Evolutionary conservation across 2,113 vertebrate species (phyloP).

Genomic region (Marmota flaviventris): DNA sequence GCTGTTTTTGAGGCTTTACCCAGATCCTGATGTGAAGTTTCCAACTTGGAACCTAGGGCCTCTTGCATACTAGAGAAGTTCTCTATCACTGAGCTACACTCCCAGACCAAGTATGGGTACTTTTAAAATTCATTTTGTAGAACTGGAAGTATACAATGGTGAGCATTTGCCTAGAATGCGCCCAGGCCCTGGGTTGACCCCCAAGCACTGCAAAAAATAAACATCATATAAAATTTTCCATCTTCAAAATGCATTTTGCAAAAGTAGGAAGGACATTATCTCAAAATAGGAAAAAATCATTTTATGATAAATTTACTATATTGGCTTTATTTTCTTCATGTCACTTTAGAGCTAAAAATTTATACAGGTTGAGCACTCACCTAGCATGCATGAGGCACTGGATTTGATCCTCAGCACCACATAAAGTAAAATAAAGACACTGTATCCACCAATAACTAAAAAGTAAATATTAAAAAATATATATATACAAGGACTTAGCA

Average conservation of each 20-base stretch:
- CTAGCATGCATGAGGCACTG: too few relatives aligned
- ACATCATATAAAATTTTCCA: too few relatives aligned
- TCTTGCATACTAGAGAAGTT: too few relatives aligned
- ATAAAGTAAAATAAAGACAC: too few relatives aligned
- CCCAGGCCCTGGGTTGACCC: too few relatives aligned
- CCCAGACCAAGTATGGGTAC: neutral
- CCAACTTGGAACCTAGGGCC: neutral
- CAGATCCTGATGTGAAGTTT: neutral
- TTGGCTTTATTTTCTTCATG: constrained; percentile 49
- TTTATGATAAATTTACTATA: constrained; percentile 33
- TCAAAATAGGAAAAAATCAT: constrained; percentile 47
- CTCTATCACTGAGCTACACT: too few relatives aligned
- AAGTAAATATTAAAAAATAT: too few relatives aligned
- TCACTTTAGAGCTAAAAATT: constrained; percentile 55
- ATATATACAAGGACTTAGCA: neutral
- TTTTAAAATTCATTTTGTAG: constrained; percentile 19
- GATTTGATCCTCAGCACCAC: too few relatives aligned
- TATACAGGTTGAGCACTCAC: neutral
- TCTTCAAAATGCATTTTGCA: constrained; percentile 48
- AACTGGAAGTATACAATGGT: too few relatives aligned
- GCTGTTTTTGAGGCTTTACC: constrained; percentile 35
- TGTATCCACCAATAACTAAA: too few relatives aligned
- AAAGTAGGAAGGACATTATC: neutral
- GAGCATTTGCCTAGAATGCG: too few relatives aligned
- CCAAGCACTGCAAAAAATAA: too few relatives aligned